These are phyloP conservation scores for Helogale parvula DNA, from an alignment of 2,113 vertebrate species.

Conservation along the genomic window DNA sequence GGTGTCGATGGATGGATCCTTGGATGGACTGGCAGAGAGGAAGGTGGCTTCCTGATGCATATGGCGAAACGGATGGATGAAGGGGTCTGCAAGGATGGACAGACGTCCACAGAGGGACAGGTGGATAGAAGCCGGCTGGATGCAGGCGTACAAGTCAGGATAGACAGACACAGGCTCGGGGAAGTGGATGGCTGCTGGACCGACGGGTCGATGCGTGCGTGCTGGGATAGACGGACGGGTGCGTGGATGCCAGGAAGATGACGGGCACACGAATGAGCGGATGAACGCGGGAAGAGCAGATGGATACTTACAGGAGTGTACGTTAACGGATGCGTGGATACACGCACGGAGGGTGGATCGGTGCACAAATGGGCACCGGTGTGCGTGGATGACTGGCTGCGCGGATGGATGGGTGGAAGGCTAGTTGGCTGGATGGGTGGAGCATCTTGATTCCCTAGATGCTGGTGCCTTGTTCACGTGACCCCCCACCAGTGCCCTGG, in stretches of 20 bases:
- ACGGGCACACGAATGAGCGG: fast-evolving
- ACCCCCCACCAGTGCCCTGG: background rate
- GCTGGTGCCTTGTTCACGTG: fast-evolving
- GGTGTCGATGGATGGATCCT: fast-evolving
- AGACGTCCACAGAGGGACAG: background rate
- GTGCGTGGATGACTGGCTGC: fast-evolving
- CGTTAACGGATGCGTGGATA: fast-evolving
- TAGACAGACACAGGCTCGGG: background rate
- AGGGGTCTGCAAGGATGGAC: too few species aligned
- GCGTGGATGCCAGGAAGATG: fast-evolving
- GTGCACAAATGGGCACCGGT: background rate
- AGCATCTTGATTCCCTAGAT: background rate
- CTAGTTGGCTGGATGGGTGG: background rate
- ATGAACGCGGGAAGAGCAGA: fast-evolving
- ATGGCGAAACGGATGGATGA: background rate
- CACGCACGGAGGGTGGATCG: background rate
- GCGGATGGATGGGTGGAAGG: background rate
- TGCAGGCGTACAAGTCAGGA: too few species aligned
- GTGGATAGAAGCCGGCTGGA: background rate
- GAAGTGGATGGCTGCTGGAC: fast-evolving
- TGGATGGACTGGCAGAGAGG: background rate
- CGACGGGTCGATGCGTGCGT: fast-evolving
- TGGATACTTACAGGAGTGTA: fast-evolving
- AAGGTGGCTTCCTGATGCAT: background rate
- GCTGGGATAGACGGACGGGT: fast-evolving